Conservation (phyloP, 2,888 invertebrate species). For the Dynastes tityus region DNA sequence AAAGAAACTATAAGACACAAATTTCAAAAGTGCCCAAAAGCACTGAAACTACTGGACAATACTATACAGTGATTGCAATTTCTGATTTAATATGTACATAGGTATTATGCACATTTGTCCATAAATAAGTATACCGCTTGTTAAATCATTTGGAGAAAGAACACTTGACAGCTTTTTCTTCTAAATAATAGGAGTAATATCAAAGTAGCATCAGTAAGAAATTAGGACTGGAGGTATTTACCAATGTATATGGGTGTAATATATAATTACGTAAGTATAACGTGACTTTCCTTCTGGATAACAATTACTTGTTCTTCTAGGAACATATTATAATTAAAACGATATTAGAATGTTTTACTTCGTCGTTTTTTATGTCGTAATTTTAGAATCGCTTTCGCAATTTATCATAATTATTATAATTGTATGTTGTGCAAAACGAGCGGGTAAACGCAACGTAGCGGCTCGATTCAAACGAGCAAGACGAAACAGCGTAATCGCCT, state of each 20-base stretch:
- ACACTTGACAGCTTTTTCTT: too few relatives aligned
- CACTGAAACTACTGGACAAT: too few relatives aligned
- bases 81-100: too few relatives aligned
- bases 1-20: too few relatives aligned
- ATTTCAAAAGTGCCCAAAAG: too few relatives aligned
- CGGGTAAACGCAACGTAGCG: background rate
- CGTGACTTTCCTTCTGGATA: conserved; percentile 11
- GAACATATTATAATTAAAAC: conserved; percentile 24
- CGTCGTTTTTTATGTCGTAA: background rate
- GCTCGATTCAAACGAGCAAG: background rate
- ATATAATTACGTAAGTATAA: conserved; percentile 4
- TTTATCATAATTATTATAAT: conserved; percentile 37
- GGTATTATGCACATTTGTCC: too few relatives aligned
- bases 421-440: background rate
- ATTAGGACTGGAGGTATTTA: background rate
- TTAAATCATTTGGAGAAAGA: too few relatives aligned
- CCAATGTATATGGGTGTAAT: background rate
- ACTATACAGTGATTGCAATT: too few relatives aligned
- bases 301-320: conserved; percentile 2
- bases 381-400: conserved; percentile 5
- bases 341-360: conserved; percentile 14
- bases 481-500: background rate
- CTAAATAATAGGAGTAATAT: too few relatives aligned
- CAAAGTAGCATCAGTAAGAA: too few relatives aligned
- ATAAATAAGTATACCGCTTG: too few relatives aligned